Percentiles rank a stretch among this genome's conserved stretches.
Evolutionary conservation across 1,140 invertebrate genomes (phyloP).

Genomic region (Drosophila erecta): DNA sequence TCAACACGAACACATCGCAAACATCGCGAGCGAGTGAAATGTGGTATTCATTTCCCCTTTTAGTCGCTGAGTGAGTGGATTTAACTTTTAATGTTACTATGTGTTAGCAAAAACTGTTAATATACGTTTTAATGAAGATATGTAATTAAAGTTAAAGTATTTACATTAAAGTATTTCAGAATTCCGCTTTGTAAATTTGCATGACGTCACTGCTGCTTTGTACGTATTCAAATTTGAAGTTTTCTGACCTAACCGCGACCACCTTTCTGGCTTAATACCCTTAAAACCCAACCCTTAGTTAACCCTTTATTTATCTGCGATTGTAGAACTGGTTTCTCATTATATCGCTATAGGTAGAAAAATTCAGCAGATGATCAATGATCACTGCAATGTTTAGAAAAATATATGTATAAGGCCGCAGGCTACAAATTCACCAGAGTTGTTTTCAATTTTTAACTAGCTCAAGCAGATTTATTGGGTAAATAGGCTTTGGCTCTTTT

Average conservation of each 20-base stretch:
- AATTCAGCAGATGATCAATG: conserved; percentile 40
- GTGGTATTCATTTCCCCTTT: conserved; percentile 32
- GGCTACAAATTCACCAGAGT: background rate
- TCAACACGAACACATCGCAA: conserved; percentile 49
- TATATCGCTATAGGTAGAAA: conserved; percentile 1
- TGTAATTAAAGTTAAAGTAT: background rate
- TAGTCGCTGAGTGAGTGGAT: conserved; percentile 20
- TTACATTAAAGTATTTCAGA: background rate
- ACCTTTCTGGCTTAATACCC: conserved; percentile 36
- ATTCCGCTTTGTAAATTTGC: background rate
- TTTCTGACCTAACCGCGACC: conserved; percentile 30
- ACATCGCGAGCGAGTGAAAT: conserved; percentile 68
- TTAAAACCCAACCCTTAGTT: conserved; percentile 39
- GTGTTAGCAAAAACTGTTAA: background rate
- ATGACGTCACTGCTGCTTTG: background rate
- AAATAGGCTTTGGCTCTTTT: conserved; percentile 4
- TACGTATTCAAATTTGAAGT: conserved; percentile 9
- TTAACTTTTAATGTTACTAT: background rate
- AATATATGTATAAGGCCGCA: background rate
- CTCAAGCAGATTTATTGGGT: conserved; percentile 9
- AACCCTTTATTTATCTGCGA: conserved; percentile 27
- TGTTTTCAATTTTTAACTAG: conserved; percentile 1
- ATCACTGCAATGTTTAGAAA: conserved; percentile 2
- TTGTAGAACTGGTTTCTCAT: conserved; percentile 30
- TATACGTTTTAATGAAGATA: background rate